Base-by-base conservation (phyloP, 2,888 invertebrate genomes). In the Leucophenga montana region DNA sequence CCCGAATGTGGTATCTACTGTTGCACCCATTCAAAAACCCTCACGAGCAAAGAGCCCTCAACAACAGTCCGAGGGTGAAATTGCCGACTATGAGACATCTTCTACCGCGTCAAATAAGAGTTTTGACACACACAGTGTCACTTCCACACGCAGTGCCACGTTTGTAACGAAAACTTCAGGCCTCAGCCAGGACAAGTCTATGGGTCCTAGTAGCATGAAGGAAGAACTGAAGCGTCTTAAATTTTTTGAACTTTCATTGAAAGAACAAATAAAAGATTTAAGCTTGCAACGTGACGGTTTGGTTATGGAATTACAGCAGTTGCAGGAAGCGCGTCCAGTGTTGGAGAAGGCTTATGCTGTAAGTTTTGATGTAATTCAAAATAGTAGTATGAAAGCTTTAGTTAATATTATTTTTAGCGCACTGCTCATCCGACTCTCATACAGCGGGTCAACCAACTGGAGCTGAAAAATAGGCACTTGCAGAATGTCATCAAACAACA, bases 401-500 rank as follows among this genome's bases (percentile, higher is more conserved):
- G 22, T 6, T 54, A 9, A 16, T 62, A 53, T 14, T 22, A n/a
- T 33, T 57, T 62, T 57, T 69, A 89, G 89, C 85, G 89, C 59
- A 86, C 89, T 18, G 84, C 87, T 67, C 89, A 89, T 85, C 89
- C 89, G 44, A 85, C 86, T 56, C 77, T 89, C 67, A 85, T 87
- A 73, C 89, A 89, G 76, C 79, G 87, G 74, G 85, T 89, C n/a
- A 89, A 89, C 72, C 87, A 88, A 76, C 89, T 93, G 77, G 93
- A 93, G 81, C 90, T 92, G 77, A 90, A 91, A 73, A 92, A 92
- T 84, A 90, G 91, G 75, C 91, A 92, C 86, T 86, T 93, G 73
- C 92, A 92, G 85, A 88, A 90, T 74, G 90, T 91, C 66, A 89
- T 93, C 71, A 91, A 92, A 73, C 92, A 91, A 79, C 92, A 93